A percentile compares a stretch with the other conserved stretches of the same genome.
Evolutionary conservation across 2,113 vertebrate genomes (phyloP).

Genomic region (Odobenus rosmarus): DNA sequence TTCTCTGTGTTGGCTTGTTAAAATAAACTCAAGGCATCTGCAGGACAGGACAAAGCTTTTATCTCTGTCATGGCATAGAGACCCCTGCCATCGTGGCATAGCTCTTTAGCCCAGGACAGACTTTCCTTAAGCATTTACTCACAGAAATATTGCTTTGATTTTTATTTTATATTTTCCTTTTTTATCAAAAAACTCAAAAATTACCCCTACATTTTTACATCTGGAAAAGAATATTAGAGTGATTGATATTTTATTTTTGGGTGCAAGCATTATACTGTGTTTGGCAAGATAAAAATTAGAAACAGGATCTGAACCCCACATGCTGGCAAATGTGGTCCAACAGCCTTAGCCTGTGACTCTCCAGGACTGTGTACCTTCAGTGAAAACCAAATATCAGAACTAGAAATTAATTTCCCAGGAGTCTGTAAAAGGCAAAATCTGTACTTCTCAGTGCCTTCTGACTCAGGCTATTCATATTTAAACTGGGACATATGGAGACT

Average conservation of each 20-base stretch:
- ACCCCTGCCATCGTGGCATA: not conserved
- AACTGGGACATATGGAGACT: not conserved
- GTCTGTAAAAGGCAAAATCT: not conserved
- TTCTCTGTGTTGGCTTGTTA: not conserved
- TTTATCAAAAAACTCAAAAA: not conserved
- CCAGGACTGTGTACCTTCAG: not conserved
- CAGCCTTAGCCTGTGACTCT: accelerated
- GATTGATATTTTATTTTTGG: not conserved
- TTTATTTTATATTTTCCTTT: not conserved
- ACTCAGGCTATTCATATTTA: not conserved
- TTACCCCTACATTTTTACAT: not conserved
- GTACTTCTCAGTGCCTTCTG: not conserved
- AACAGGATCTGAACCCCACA: not conserved
- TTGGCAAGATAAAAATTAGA: not conserved
- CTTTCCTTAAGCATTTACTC: not conserved
- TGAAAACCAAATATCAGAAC: not conserved
- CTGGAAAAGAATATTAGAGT: not conserved
- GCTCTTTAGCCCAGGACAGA: not conserved
- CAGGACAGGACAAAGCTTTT: not conserved
- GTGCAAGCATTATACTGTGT: not conserved
- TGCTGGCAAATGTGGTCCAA: not conserved
- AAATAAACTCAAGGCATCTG: not conserved
- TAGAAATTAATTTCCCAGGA: not conserved
- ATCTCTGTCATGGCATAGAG: not conserved
- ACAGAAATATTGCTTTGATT: not conserved